Evolutionary conservation across 2,888 invertebrate genomes (phyloP).

Genomic region (Pilophorus perplexus): DNA sequence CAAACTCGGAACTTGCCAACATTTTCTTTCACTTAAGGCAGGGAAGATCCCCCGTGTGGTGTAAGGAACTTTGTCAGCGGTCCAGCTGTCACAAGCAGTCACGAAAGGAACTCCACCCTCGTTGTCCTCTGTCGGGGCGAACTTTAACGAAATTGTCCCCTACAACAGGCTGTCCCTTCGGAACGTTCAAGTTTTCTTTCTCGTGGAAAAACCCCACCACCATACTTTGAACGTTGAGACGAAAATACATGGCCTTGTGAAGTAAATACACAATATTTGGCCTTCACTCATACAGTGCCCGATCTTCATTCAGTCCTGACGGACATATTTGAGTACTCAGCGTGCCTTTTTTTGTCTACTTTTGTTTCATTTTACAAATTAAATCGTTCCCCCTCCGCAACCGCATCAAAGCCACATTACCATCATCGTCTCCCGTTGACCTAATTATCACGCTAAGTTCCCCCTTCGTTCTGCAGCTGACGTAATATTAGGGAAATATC

Average conservation of each 20-base stretch:
- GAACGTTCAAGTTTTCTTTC: no score
- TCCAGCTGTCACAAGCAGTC: slow-evolving; percentile 37
- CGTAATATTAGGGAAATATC: slow-evolving; percentile 9
- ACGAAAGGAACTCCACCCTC: slow-evolving; percentile 1
- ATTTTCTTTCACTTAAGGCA: slow-evolving; percentile 30
- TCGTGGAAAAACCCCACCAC: background rate
- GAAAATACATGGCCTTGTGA: background rate
- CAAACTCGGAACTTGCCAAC: slow-evolving; percentile 14
- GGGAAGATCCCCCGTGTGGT: background rate
- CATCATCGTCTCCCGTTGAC: slow-evolving; percentile 11
- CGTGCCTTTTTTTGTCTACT: no score
- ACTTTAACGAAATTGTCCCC: slow-evolving; percentile 34
- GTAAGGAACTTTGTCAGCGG: slow-evolving; percentile 33
- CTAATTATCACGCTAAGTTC: slow-evolving; percentile 3
- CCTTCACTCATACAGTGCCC: no score
- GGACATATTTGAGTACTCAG: no score
- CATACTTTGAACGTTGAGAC: background rate
- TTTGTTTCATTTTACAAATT: no score
- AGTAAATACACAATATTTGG: no score
- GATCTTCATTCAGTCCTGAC: no score
- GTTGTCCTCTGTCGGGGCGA: background rate
- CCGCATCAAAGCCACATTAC: slow-evolving; percentile 18
- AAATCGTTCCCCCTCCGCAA: no score
- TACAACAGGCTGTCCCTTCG: slow-evolving; percentile 4
- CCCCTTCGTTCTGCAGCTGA: background rate